phyloP scores from a whole-genome alignment of 2,797 vertebrate species.

The Heliangelus exortis region DNA sequence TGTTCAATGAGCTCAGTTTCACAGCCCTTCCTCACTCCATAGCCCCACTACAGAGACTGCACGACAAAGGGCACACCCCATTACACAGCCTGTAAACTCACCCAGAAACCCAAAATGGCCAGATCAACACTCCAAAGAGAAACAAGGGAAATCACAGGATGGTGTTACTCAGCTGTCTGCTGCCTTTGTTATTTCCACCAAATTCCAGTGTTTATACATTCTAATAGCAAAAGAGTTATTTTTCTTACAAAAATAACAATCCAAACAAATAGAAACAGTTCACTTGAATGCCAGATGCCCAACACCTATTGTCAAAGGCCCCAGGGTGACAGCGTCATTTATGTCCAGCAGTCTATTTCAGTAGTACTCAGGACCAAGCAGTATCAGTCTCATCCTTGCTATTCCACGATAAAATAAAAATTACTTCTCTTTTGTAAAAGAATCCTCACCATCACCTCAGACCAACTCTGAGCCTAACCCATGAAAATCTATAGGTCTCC shows the following conservation, averaged over 20 bases:
- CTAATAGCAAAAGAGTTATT: not conserved
- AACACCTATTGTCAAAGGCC: not conserved
- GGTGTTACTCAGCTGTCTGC: not conserved
- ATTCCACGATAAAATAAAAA: not conserved
- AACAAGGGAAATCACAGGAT: not conserved
- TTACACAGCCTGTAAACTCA: not conserved
- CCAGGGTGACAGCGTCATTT: not conserved
- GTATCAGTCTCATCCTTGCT: not conserved
- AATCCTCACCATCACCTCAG: not conserved
- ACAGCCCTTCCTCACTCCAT: not conserved
- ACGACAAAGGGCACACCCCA: not conserved
- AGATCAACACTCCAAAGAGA: not conserved
- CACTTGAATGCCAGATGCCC: not conserved
- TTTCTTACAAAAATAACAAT: not conserved
- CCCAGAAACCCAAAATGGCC: not conserved
- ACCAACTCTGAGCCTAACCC: not conserved
- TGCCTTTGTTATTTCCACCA: constrained; percentile 25
- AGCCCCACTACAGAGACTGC: not conserved
- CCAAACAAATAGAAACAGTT: not conserved
- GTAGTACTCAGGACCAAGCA: not conserved
- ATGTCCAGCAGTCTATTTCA: not conserved
- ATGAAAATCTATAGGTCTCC: rapidly evolving
- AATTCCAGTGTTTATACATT: not conserved
- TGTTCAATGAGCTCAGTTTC: not conserved
- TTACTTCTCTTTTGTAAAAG: not conserved